Base-by-base conservation (phyloP, 2,888 invertebrate species). In the Spodoptera picta region DNA sequence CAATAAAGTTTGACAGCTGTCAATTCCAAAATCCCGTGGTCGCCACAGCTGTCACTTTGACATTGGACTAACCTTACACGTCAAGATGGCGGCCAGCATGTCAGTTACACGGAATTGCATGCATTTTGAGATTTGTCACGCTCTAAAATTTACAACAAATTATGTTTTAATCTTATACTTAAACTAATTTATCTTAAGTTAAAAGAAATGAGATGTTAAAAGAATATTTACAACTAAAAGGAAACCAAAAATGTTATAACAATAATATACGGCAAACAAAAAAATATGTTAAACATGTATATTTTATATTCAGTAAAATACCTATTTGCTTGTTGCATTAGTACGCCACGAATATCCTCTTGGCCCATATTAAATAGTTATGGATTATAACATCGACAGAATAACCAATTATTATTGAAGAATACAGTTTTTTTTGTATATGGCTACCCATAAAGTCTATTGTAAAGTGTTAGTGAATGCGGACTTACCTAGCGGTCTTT, bases 111-210 rank as follows among this genome's bases (percentile, higher is more conserved):
- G 89, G 87, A 85, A 87, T 89, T 90, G 87, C 92, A 92, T 93
- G 92, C 92, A 91, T 89, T 89, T 89, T 89, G 91, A 85, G 87
- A 84, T 87, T 88, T 90, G 90, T 94, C 94, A 94, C 92, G 93
- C 91, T 93, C 94, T 94, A 94, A 84, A 94, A 94, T 88, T 88
- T 89, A 87, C 83, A 90, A 74, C 57, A 74, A 76, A 75, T 60
- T 23, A 68, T 50, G 46, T 69, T 77, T 71, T 65, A 78, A 67
- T 69, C 54, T 64, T 59, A 61, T 54, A 49, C 36, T 60, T 31
- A 59, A 59, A 65, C 46, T 48, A 70, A 24, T 62, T 58, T 54
- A 65, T 23, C 54, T 57, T 61, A 73, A 24, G n/a, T 65, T 58
- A 49, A 57, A 55, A 54, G 12, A 60, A 67, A 69, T 31, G n/a